Base-by-base conservation (phyloP, 2,888 invertebrate species). In the Parasteatoda lunata region DNA sequence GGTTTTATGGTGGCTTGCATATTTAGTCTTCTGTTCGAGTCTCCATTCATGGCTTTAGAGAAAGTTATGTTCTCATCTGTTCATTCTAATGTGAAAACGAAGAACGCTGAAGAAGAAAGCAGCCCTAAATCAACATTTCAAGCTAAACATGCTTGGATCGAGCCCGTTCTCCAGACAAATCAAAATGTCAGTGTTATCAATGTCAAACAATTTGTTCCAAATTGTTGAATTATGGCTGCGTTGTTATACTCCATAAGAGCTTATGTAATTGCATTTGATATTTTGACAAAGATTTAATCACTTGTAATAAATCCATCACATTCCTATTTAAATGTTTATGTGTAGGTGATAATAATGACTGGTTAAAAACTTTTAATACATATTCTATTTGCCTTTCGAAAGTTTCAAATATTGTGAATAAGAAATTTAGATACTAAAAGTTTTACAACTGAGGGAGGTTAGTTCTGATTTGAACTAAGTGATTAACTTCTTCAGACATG, bases 31-130 rank as follows among this genome's bases (percentile, higher is more conserved):
- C 71, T 79, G 3, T 79, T 79, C 45, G 79, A 79, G 59, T 79
- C 70, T 1, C 79, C 79, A 3, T 79, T 79, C 9, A 79, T 79
- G 79, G 70, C 59, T 7, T 15, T 79, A 8, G 79, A 79, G n/a
- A 79, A 79, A 59, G 79, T 79, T 6, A 70, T 79, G 54, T 79
- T 79, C 15, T 79, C 79, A 4, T 11, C 54, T 54, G 8, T 54
- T 3, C 13, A 54, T 13, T 13, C 54, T 13, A 54, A 54, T 30
- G 30, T 30, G 30, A 30, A 30, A 30, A 30, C 30, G 2, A 30
- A 30, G 30, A 30, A 30, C 3, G 11, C 54, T 9, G 54, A 54
- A 54, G 11, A 11, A 54, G 7, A 54, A 11, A 9, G 54, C 54
- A 30, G 30, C 30, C 30, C 30, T 30, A 30, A 30, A 30, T 30